Conservation (phyloP, 2,113 vertebrate species). For the Propithecus coquereli region DNA sequence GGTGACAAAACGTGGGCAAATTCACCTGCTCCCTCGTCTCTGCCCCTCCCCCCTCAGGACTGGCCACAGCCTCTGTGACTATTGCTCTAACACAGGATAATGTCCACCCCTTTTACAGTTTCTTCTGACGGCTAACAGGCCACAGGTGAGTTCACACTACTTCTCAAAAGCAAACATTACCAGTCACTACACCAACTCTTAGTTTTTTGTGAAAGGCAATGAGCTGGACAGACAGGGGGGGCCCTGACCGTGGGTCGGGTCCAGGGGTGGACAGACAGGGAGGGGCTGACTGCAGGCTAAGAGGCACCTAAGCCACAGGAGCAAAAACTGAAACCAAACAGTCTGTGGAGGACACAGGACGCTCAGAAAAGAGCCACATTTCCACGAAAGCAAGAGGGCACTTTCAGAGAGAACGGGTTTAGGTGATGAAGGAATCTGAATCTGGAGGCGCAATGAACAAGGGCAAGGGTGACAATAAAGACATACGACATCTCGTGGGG, state of each 20-base stretch:
- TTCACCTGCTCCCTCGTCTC: neutral
- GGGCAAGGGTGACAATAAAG: no score
- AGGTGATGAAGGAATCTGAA: neutral
- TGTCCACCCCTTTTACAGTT: neutral
- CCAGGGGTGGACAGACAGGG: no score
- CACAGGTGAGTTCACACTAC: neutral
- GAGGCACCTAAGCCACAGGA: neutral
- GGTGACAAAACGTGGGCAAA: neutral
- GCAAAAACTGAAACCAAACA: neutral
- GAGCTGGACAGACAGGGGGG: neutral
- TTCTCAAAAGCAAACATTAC: neutral
- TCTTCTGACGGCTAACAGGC: neutral
- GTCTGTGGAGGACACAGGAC: neutral
- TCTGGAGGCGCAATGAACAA: neutral
- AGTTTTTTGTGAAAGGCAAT: neutral
- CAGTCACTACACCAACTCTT: neutral
- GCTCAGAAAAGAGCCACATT: neutral
- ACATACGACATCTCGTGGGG: accelerated
- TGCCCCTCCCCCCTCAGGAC: neutral
- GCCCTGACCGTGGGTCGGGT: no score
- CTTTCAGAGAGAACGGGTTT: neutral
- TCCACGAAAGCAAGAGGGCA: neutral
- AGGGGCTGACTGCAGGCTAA: neutral
- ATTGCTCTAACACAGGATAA: neutral
- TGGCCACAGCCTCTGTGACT: neutral